A percentile compares a stretch with the other conserved stretches of the same genome.
Conservation (phyloP, 2,888 invertebrate genomes). For the Physocephala rufipes region DNA sequence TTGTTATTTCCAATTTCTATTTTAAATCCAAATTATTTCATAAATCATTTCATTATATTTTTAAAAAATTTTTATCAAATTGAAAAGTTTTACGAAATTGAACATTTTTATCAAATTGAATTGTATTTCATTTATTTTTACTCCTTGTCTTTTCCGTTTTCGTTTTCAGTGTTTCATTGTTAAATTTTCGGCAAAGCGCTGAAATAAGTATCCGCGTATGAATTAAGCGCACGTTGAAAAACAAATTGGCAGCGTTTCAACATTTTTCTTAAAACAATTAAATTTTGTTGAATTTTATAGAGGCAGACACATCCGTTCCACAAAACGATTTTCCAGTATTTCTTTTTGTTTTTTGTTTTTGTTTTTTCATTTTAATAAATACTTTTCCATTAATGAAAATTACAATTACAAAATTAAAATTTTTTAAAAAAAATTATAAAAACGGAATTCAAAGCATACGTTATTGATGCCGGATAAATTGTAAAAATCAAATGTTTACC, state of each 20-base stretch:
- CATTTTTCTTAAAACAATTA: not conserved
- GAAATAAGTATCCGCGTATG: too few relatives aligned
- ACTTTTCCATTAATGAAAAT: not conserved
- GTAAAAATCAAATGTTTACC: too few relatives aligned
- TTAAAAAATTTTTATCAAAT: not conserved
- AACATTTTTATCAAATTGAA: not conserved
- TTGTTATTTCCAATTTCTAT: slow-evolving; percentile 13
- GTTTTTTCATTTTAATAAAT: not conserved
- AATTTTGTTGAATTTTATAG: too few relatives aligned
- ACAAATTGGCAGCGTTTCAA: slow-evolving; percentile 23
- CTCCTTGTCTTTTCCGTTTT: not conserved
- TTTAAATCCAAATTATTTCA: slow-evolving; percentile 21
- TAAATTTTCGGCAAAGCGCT: not conserved
- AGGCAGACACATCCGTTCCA: not conserved
- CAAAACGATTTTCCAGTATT: not conserved
- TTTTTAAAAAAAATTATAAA: not conserved
- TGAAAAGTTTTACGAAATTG: not conserved
- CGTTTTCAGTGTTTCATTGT: not conserved
- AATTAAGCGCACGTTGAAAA: too few relatives aligned
- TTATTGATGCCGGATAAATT: too few relatives aligned
- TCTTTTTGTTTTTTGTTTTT: not conserved
- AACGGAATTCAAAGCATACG: not conserved
- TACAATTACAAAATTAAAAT: not conserved
- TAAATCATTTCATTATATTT: not conserved
- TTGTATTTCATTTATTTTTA: not conserved